Evolutionary conservation across 2,797 vertebrate species (phyloP).

Genomic region (Craterocephalus amniculus): DNA sequence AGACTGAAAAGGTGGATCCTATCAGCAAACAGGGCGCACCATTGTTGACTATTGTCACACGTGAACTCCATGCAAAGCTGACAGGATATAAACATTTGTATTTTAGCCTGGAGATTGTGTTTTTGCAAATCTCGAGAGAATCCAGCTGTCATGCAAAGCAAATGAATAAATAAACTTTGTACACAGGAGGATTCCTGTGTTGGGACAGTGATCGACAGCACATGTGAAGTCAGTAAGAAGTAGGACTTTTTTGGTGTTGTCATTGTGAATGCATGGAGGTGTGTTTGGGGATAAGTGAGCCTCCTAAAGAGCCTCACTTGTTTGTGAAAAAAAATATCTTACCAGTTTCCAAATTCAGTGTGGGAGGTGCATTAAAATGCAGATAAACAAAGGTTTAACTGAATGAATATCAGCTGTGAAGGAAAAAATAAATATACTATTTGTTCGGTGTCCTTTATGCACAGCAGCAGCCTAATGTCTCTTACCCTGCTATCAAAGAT

Average conservation of each 20-base stretch:
- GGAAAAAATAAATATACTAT: neutral
- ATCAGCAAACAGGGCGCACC: neutral
- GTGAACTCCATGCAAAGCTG: neutral
- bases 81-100: neutral
- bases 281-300: neutral
- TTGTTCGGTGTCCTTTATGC: constrained; percentile 9
- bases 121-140: neutral
- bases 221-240: neutral
- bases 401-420: neutral
- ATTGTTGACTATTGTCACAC: neutral
- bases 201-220: neutral
- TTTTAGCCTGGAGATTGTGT: neutral
- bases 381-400: constrained; percentile 5
- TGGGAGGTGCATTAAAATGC: neutral
- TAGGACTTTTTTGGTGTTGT: neutral
- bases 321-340: neutral
- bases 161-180: neutral
- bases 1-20: neutral
- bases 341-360: neutral
- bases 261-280: neutral
- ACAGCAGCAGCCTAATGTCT: constrained; percentile 2
- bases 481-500: neutral
- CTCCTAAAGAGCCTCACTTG: neutral
- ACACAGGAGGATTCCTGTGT: neutral
- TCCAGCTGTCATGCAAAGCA: neutral